Base-by-base conservation (phyloP, 2,888 invertebrate genomes). In the Nebria salina region DNA sequence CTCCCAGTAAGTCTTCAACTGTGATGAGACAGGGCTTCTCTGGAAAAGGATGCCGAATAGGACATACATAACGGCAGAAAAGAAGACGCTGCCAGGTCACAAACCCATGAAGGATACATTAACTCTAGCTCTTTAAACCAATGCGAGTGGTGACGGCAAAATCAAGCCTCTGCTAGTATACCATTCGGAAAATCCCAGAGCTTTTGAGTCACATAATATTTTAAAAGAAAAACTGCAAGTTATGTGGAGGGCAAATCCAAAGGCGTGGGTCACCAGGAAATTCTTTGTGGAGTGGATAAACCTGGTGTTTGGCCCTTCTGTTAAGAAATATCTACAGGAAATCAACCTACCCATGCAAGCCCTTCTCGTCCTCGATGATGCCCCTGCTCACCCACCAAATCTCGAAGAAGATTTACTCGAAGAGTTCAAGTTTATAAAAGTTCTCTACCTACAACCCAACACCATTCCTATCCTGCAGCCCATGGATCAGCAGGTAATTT, bases 401-500 rank as follows among this genome's bases (percentile, higher is more conserved):
- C 82, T 83, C 73, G 82, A 83, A 82, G 78, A 84, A 79, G 83
- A 84, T 43, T 76, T 84, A 13, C 78, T 81, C 72, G 82, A 83
- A 72, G 83, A 82, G 83, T 83, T 82, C 41, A 82, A 82, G 72
- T 84, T 83, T 74, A 82, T 83, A 75, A 77, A 83, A 77, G 82
- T 83, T 25, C 79, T 78, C 65, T 84, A 82, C 75, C 76, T 84
- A 72, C 83, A 83, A 76, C 83, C 84, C 82, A 85, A 85, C 83
- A 85, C 84, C 82, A 85, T 85, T 84, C 82, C 85, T 77, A 73
- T 86, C 77, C 80, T 86, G 11, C 86, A 86, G 84, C 84, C 85
- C 11, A 84, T 86, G 83, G 84, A 86, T 73, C 85, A 85, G 81
- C 77, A 82, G 72, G 74, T 81, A 26, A 72, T 82, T 83, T 84